Percentiles rank a stretch among this genome's conserved stretches.
These are phyloP conservation scores for Cyanistes caeruleus DNA, from an alignment of 2,113 vertebrate species.

Conservation along the genomic window DNA sequence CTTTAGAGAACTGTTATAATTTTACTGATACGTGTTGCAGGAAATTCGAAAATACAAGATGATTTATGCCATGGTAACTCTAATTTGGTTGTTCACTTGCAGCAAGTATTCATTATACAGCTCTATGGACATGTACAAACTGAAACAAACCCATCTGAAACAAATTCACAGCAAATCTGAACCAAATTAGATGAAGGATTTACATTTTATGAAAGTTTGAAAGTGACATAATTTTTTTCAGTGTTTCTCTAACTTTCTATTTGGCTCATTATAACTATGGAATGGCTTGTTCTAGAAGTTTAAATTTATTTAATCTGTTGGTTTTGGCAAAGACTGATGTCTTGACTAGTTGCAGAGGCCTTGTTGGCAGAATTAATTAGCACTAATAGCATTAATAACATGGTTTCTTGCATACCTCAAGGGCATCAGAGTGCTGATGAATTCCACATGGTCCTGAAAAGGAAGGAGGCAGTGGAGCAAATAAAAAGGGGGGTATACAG, in stretches of 20 bases:
- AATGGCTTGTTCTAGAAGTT: neutral
- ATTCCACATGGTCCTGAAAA: neutral
- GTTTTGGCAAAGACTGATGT: slow-evolving; percentile 17
- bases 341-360: slow-evolving; percentile 20
- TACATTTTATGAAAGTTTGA: neutral
- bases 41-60: neutral
- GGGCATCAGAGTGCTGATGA: neutral
- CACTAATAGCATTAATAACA: slow-evolving; percentile 47
- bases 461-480: neutral
- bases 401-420: slow-evolving; percentile 15
- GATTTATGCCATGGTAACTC: neutral
- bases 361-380: slow-evolving; percentile 58
- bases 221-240: neutral
- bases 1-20: neutral
- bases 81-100: neutral
- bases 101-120: neutral
- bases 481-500: neutral
- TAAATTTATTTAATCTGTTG: slow-evolving; percentile 31
- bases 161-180: neutral
- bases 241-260: neutral
- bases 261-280: neutral
- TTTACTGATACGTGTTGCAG: neutral
- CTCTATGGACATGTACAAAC: neutral
- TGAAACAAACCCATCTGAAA: neutral
- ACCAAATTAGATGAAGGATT: neutral